Percentiles rank a stretch among this genome's conserved stretches.
Conservation (phyloP, 64 coral and sea anemone genomes). For the Dendronephthya gigantea region DNA sequence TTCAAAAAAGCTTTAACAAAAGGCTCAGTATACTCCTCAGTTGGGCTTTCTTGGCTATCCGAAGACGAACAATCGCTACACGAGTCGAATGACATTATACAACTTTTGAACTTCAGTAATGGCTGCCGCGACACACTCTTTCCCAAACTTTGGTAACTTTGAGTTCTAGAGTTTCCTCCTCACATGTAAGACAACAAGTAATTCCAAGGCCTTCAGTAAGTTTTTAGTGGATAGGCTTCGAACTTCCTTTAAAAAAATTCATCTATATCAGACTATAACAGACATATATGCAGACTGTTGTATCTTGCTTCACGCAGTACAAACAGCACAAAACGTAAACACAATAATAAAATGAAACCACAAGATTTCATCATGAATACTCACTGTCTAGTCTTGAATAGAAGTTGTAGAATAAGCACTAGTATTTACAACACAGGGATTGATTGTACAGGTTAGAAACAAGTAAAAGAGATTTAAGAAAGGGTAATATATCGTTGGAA, state of each 20-base stretch:
- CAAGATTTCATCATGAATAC: neutral
- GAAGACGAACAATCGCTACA: neutral
- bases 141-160: too few relatives aligned
- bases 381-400: neutral
- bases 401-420: neutral
- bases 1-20: neutral
- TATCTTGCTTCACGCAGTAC: neutral
- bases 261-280: too few relatives aligned
- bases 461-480: neutral
- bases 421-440: neutral
- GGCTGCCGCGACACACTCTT: too few relatives aligned
- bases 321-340: neutral
- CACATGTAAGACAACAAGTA: neutral
- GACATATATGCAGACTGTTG: too few relatives aligned
- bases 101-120: neutral
- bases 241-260: constrained; percentile 1
- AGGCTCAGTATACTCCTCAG: neutral
- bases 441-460: neutral
- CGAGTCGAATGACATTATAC: constrained; percentile 1
- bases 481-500: neutral
- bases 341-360: neutral
- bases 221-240: neutral
- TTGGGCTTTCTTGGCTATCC: constrained; percentile 15
- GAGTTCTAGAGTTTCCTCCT: too few relatives aligned
- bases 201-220: neutral